Conservation (phyloP, 1,140 invertebrate species). For the Metopolophium dirhodum region DNA sequence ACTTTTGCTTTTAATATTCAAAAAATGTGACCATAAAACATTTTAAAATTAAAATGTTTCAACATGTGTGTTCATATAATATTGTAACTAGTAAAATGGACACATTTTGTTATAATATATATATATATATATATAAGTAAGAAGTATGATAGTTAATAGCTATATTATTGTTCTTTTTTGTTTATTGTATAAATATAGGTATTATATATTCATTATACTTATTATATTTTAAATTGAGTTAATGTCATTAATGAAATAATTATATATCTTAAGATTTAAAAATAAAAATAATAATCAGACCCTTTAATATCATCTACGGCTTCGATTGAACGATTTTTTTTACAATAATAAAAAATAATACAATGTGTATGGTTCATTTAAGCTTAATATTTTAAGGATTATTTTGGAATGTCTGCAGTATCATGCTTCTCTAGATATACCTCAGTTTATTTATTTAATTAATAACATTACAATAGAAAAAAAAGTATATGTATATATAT, state of each 20-base stretch:
- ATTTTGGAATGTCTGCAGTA: neutral
- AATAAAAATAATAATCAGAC: neutral
- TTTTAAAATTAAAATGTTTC: neutral
- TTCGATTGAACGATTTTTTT: neutral
- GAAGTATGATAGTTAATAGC: neutral
- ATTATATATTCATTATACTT: no score
- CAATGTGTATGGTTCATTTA: neutral
- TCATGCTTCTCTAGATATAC: neutral
- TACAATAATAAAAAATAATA: conserved; percentile 18
- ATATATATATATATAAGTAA: neutral
- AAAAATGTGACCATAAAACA: neutral
- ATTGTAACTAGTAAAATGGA: neutral
- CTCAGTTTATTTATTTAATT: neutral
- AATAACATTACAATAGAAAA: neutral
- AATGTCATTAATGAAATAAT: neutral
- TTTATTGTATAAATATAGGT: no score
- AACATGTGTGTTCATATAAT: neutral
- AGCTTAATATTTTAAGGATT: neutral
- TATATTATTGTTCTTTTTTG: no score
- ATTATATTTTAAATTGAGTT: neutral
- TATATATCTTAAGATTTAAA: neutral
- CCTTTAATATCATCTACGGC: no score
- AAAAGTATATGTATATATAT: no score
- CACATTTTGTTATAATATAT: neutral
- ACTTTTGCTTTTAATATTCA: conserved; percentile 13